Evolutionary conservation across 2,113 vertebrate genomes (phyloP), one percentile per base, ranked within the genome.

Genomic region (Zeus faber): DNA sequence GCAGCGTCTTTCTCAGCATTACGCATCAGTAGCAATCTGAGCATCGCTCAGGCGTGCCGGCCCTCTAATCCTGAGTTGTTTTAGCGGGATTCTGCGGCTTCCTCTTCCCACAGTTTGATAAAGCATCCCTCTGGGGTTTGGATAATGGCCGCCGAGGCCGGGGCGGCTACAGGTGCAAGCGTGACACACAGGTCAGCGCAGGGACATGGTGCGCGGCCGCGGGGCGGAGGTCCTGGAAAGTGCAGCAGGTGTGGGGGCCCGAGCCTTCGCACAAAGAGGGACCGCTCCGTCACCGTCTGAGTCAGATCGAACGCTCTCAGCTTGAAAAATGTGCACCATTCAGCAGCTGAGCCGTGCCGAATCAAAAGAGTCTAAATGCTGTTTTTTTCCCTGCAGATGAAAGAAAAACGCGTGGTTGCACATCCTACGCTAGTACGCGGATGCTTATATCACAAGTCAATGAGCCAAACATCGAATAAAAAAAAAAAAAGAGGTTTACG

Each of bases 91-190:
- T 88, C 87, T 80, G 84, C 64, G 82, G 88, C 88, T 92, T 91
- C 89, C 90, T 91, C 87, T 92, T 92, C 90, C 90, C 89, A 90
- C 90, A 92, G 89, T 85, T 76, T 84, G 81, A 87, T 89, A 90
- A 89, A 83, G 79, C 83, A 65, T 80, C 67, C 58, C 75, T 78
- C 82, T 83, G 72, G 67, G 78, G 85, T 85, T 87, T 84, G 71
- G 76, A 89, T 87, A 87, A 84, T 67, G 77, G 70, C 76, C 63
- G 63, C 54, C 69, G 70, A 77, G 77, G 66, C 11, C 73, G 49
- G 74, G 67, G 39, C 63, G 72, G 79, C 54, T 76, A 66, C 89
- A 91, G 89, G 89, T 90, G 87, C 79, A 73, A 70, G n/a, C 22
- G 65, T 79, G 78, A 82, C 84, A 84, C 78, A 79, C 58, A 73